Evolutionary conservation across 1,140 invertebrate genomes (phyloP).

Genomic region (Odontomachus brunneus): DNA sequence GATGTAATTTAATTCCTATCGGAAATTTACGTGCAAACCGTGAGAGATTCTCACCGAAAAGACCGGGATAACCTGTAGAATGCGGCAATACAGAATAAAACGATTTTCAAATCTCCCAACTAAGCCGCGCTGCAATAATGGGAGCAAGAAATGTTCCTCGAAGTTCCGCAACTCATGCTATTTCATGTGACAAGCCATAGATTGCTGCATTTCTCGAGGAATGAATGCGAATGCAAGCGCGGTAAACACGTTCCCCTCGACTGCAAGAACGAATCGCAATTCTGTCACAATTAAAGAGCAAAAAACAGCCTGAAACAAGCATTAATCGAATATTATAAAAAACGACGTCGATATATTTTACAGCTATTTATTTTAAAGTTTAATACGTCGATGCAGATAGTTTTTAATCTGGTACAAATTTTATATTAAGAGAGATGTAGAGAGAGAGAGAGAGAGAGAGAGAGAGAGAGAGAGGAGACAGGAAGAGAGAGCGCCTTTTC

Average conservation of each 20-base stretch:
- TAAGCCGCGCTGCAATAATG: constrained; percentile 30
- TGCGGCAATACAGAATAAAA: constrained; percentile 13
- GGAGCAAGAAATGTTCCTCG: constrained; percentile 26
- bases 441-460: no score
- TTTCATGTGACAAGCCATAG: constrained; percentile 32
- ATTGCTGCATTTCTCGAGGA: neutral
- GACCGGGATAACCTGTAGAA: neutral
- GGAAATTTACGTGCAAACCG: no score
- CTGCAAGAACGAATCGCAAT: constrained; percentile 7
- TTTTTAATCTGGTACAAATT: neutral
- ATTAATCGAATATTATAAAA: neutral
- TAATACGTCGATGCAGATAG: neutral
- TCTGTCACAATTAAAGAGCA: neutral
- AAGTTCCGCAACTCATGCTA: constrained; percentile 49
- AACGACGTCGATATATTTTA: neutral
- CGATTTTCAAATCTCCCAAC: neutral
- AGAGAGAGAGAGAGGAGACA: neutral
- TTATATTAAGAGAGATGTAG: no score
- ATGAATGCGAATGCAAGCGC: constrained; percentile 11
- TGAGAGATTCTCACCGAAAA: no score
- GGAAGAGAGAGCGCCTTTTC: neutral
- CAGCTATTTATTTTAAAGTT: neutral
- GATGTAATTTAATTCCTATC: no score
- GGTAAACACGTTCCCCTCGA: constrained; percentile 9
- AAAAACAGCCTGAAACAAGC: neutral